These are phyloP conservation scores for Erythrocercus mccallii DNA, from an alignment of 2,113 vertebrate genomes.

Conservation along the genomic window DNA sequence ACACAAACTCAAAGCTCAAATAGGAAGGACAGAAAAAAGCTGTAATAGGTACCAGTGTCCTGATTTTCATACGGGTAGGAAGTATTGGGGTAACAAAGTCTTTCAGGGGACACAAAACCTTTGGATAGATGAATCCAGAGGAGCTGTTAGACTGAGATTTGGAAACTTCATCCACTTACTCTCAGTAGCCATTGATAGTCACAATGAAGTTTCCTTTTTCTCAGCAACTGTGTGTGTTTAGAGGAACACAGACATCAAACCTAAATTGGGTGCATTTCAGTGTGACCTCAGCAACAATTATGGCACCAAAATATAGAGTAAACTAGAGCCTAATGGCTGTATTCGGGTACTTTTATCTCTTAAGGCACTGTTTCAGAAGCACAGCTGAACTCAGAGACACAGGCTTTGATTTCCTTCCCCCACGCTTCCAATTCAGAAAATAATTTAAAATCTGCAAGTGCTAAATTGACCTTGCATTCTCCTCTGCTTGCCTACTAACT, in stretches of 20 bases:
- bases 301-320: background rate
- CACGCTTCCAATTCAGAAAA: background rate
- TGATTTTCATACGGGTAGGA: background rate
- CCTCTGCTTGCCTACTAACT: slow-evolving; percentile 41
- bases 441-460: background rate
- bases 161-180: background rate
- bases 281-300: background rate
- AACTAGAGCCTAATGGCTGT: background rate
- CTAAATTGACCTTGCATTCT: slow-evolving; percentile 26
- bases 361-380: background rate
- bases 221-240: background rate
- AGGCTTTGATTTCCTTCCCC: background rate
- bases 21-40: background rate
- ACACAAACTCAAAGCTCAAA: background rate
- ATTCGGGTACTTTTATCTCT: background rate
- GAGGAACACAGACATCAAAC: background rate
- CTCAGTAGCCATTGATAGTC: background rate
- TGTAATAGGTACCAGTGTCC: background rate
- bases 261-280: background rate
- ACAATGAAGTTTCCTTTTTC: background rate
- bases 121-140: background rate
- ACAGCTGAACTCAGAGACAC: background rate
- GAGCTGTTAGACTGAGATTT: background rate
- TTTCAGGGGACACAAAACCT: background rate
- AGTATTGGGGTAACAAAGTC: background rate